Percentiles rank a stretch among this genome's conserved stretches.
These are phyloP conservation scores for Brachionus asplanchnoidis DNA, from an alignment of 1,140 invertebrate species.

Conservation along the genomic window DNA sequence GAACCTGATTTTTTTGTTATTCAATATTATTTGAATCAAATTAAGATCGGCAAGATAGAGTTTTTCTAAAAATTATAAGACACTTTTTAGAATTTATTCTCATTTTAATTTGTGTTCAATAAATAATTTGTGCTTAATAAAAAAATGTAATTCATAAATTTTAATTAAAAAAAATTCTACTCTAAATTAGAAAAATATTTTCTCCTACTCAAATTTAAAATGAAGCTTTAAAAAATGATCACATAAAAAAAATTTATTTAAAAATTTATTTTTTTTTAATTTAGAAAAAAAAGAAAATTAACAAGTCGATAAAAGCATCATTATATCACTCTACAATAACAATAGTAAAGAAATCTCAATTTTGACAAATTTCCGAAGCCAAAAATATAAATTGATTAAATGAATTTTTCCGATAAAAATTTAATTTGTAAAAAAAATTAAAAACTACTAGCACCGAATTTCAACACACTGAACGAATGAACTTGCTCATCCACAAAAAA, in stretches of 20 bases:
- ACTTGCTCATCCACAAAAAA: background rate
- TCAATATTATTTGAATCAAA: too few relatives aligned
- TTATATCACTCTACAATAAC: constrained; percentile 30
- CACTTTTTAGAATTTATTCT: too few relatives aligned
- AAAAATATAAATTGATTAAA: background rate
- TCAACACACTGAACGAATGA: background rate
- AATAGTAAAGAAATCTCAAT: background rate
- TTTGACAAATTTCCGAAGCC: background rate
- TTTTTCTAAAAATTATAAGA: too few relatives aligned
- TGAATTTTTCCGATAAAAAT: background rate
- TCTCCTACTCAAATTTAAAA: background rate
- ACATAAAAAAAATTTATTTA: background rate
- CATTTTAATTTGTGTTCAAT: too few relatives aligned
- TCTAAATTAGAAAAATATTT: background rate
- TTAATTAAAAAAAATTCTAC: too few relatives aligned
- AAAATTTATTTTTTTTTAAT: background rate
- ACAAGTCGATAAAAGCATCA: background rate
- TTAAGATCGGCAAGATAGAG: too few relatives aligned
- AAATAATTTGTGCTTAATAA: too few relatives aligned
- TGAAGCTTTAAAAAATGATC: background rate
- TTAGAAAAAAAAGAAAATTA: constrained; percentile 1
- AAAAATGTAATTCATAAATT: too few relatives aligned
- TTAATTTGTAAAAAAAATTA: background rate
- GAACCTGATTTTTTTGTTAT: too few relatives aligned
- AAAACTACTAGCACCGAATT: background rate